phyloP scores from a whole-genome alignment of 2,797 vertebrate species.

The Chloroceryle amazona region DNA sequence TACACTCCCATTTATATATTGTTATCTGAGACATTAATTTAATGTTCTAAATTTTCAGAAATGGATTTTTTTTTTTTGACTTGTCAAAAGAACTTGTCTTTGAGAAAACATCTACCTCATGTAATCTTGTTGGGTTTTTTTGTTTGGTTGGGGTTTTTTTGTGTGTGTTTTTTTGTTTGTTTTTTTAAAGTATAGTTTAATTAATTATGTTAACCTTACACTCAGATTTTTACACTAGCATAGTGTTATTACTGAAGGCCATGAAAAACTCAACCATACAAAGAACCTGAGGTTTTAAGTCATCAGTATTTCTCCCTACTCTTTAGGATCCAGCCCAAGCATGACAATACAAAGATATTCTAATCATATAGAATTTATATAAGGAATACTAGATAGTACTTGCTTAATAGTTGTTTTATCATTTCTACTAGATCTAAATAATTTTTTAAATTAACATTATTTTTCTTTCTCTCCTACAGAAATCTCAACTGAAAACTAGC shows the following conservation, averaged over 20 bases:
- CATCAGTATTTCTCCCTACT: not conserved
- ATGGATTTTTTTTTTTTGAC: not conserved
- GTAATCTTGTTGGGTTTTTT: no score
- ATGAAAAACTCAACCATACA: not conserved
- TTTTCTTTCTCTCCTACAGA: not conserved
- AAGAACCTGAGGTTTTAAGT: not conserved
- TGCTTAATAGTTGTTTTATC: not conserved
- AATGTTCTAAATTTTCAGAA: not conserved
- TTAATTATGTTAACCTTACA: not conserved
- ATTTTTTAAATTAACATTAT: not conserved
- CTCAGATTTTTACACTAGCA: not conserved
- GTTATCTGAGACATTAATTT: not conserved
- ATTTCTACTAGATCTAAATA: not conserved
- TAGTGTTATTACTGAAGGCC: not conserved
- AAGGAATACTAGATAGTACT: not conserved
- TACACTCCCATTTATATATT: not conserved
- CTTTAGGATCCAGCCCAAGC: not conserved
- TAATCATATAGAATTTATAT: not conserved
- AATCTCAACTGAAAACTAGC: fast-evolving
- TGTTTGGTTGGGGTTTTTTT: not conserved
- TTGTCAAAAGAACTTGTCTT: not conserved
- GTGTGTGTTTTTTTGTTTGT: fast-evolving
- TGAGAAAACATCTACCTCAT: not conserved
- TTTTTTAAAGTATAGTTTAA: not conserved
- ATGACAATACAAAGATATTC: not conserved